Conservation (phyloP, 2,113 vertebrate species). For the Sorex araneus region DNA sequence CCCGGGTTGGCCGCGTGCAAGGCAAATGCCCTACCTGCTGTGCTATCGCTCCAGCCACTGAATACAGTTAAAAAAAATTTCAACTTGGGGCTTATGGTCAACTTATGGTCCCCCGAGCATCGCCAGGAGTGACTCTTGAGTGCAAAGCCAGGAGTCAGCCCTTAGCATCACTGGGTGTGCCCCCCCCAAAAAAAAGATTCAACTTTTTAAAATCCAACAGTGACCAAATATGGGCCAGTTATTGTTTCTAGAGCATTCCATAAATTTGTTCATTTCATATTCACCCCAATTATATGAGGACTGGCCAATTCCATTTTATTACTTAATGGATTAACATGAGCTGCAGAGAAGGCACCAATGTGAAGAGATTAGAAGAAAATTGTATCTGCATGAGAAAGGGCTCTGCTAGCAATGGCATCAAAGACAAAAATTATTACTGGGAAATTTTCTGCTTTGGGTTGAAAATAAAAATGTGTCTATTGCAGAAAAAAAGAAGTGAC, state of each 20-base stretch:
- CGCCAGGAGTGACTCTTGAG: too few species aligned
- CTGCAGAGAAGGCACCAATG: background rate
- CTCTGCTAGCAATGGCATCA: background rate
- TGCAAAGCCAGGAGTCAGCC: too few species aligned
- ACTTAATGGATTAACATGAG: conserved; percentile 34
- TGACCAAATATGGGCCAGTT: background rate
- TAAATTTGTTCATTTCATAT: conserved; percentile 32
- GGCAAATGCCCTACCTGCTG: too few species aligned
- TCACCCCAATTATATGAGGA: background rate
- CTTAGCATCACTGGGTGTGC: too few species aligned
- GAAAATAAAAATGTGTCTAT: background rate
- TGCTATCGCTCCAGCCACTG: too few species aligned
- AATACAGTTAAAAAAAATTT: too few species aligned
- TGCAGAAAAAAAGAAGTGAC: conserved; percentile 14
- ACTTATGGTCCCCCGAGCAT: too few species aligned
- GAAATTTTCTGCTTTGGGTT: conserved; percentile 17
- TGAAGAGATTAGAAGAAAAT: conserved; percentile 40
- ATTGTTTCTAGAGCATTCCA: conserved; percentile 16
- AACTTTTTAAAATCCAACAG: background rate
- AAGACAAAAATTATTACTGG: conserved; percentile 25
- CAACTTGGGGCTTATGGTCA: too few species aligned
- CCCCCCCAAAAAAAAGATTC: background rate
- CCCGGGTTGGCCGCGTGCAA: too few species aligned
- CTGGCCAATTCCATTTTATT: background rate
- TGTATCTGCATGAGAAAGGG: background rate